Base-by-base conservation (phyloP, 1,140 invertebrate genomes). In the Batillaria attramentaria region DNA sequence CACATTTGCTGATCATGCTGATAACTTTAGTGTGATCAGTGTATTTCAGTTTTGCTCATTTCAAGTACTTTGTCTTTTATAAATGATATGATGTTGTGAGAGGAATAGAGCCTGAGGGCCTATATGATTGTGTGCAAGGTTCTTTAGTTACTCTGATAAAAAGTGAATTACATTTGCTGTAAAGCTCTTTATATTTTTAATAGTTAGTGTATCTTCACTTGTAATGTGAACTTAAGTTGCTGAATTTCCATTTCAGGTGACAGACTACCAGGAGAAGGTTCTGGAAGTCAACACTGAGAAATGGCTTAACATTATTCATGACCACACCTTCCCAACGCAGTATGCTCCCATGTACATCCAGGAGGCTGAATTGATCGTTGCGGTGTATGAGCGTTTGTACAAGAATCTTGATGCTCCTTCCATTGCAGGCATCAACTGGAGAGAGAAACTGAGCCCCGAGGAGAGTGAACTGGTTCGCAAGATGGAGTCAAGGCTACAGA, bases 261-360 rank as follows among this genome's bases (percentile, higher is more conserved):
- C 43, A 43, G 79, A 79, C 3, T 89, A 89, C 75, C 87, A 89
- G 68, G 79, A 85, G 20, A 72, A 57, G 24, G 86, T 87, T 10
- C 77, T 89, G 69, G 84, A 87, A 50, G 86, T 85, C 4, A 89
- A 89, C 68, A 87, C 85, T 33, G 88, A 89, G 68, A 54, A 79
- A 41, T 89, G 88, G 88, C 78, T 86, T 28, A 73, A 86, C 39
- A 41, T 83, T 0, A 77, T 89, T 16, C 72, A 79, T 76, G 87
- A 86, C n/a, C 73, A 84, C 6, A 88, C 87, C 41, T 89, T 89
- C 70, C 81, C 83, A 5, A 85, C 86, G 20, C 77, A 81, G 35
- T 84, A 80, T 35, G 83, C 84, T 66, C 79, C 84, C 4, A 84
- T 89, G 50, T 35, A 69, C 18, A 50, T 83, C 8, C 79, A 85